Evolutionary conservation across 2,888 invertebrate genomes (phyloP), one percentile per base, ranked within the genome.

Genomic region (Cepaea hortensis): DNA sequence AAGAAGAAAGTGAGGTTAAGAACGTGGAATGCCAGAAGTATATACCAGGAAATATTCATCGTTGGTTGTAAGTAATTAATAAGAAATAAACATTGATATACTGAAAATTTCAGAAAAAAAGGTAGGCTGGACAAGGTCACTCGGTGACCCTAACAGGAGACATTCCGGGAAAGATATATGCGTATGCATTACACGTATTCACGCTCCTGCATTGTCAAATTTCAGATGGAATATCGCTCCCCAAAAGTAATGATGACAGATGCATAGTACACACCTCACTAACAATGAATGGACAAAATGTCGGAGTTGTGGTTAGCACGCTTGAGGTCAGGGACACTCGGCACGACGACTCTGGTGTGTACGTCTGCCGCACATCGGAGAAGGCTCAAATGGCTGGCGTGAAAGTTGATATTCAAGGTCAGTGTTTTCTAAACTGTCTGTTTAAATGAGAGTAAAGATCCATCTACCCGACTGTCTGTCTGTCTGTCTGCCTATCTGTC

Each of bases 291-390:
- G 76, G 73, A 7, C 85, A 81, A 46, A 72, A 85, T 20, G 77
- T 81, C 0, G 90, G 90, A 13, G 85, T 81, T 61, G 88, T 91
- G 46, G 89, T 89, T 75, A 91, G 91, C 85, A 88, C 81, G 46
- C 87, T 91, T 18, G 89, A 90, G 72, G 88, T 91, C 65, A 84
- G 86, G 50, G 84, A 86, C 75, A 89, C 90, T 5, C 72, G 87
- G 61, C 85, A 89, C 79, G 84, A 86, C 15, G 91, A 91, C 81
- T 88, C 88, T 62, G 91, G 91, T 11, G 80, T 88, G 35, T 91
- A 91, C 79, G 87, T 91, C 20, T 91, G 91, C 73, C 86, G 90
- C 70, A 90, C 90, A 13, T 87, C 90, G 13, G 89, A 90, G 62
- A 87, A 88, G n/a, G 87, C 87, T 35, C 90, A 90, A 72, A 88